phyloP scores from a whole-genome alignment of 1,140 invertebrate genomes.

The Helicorthomorpha holstii region DNA sequence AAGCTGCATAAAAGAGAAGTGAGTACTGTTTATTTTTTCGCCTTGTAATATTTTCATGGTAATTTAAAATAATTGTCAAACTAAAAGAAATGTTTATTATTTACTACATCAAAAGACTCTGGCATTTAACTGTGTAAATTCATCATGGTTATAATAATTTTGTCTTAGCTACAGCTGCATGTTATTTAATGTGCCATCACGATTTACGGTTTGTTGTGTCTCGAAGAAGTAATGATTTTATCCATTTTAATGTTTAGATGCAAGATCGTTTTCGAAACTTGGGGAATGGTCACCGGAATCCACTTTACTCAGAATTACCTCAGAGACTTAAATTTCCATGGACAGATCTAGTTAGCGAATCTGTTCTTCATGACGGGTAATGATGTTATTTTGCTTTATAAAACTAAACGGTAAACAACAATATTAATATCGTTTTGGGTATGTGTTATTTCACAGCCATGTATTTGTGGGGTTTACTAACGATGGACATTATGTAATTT shows the following conservation, averaged over 20 bases:
- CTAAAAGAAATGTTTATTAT: background rate
- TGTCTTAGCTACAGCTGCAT: too few species aligned
- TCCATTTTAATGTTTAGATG: background rate
- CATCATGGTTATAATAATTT: too few species aligned
- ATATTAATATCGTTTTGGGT: background rate
- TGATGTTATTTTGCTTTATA: background rate
- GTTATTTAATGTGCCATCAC: too few species aligned
- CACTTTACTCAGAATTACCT: background rate
- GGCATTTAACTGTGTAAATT: too few species aligned
- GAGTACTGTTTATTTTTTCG: too few species aligned
- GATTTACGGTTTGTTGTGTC: too few species aligned
- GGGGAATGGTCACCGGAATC: background rate
- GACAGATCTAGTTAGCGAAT: background rate
- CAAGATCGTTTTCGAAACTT: background rate
- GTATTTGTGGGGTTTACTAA: slow-evolving; percentile 84
- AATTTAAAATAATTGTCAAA: background rate
- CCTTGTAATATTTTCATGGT: background rate
- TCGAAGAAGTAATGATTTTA: too few species aligned
- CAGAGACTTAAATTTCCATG: background rate
- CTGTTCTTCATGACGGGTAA: background rate
- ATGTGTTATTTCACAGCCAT: slow-evolving; percentile 35
- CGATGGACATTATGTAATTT: slow-evolving; percentile 78
- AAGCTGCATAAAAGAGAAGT: too few species aligned
- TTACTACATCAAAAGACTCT: too few species aligned
- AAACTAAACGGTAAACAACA: too few species aligned